Evolutionary conservation across 2,113 vertebrate genomes (phyloP), one percentile per base, ranked within the genome.

Genomic region (Hydropotes inermis): DNA sequence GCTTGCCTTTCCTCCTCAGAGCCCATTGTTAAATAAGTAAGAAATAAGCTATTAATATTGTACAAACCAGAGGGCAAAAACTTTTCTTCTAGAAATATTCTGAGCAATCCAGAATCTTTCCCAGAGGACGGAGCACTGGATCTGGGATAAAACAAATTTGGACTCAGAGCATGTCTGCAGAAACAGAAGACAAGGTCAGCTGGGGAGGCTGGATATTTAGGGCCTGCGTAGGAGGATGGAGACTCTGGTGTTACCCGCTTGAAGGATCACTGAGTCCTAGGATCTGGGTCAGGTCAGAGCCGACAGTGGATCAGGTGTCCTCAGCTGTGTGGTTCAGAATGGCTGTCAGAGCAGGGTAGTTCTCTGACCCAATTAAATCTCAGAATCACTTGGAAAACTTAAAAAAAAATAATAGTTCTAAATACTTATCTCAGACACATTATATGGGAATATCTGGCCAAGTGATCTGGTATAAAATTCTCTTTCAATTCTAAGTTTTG

Each of bases 271-370:
- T 2, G 17, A 82, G 30, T 33, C 84, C n/a, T 89, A 36, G 78
- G 85, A 82, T 28, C 33, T 79, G 12, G 11, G 28, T n/a, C n/a
- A 74, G 27, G 36, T 50, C 30, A 67, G 45, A 85, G 64, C 52
- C 2, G 30, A 23, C 7, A 36, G 12, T 33, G 70, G 28, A 17
- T 25, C 8, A 36, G 2, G 6, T 17, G 0, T 27, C n/a, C 16
- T 57, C 25, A 50, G 17, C 52, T 81, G 7, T 79, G 7, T 45
- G 19, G 7, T 36, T 52, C 3, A 50, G 17, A 79, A 64, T 12
- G 6, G 1, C 12, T 23, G 3, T 86, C 5, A 5, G 4, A 25
- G 7, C 2, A 19, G 4, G 14, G 17, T 33, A 19, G 15, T 67
- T 74, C 30, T 52, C 10, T 30, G 30, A 47, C 10, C n/a, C 45